phyloP scores from a whole-genome alignment of 2,888 invertebrate genomes.

The Leptodirus hochenwartii region DNA sequence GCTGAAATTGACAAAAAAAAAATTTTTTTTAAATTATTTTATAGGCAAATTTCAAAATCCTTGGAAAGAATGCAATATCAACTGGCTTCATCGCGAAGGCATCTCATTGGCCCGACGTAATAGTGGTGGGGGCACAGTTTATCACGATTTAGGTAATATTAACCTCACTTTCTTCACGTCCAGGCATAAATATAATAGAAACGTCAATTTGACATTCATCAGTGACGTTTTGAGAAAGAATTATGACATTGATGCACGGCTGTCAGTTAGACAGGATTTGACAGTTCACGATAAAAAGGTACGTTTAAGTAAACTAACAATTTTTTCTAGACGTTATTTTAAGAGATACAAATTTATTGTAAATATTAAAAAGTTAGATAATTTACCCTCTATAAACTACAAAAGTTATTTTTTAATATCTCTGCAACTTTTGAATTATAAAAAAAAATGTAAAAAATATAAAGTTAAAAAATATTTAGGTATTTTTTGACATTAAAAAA shows the following conservation, averaged over 20 bases:
- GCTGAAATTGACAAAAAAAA: neutral
- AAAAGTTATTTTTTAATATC: slow-evolving; percentile 2
- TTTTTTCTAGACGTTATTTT: neutral
- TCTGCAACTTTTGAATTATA: slow-evolving; percentile 3
- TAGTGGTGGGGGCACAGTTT: slow-evolving; percentile 94
- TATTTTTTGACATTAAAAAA: slow-evolving; percentile 4
- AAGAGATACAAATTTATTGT: too few relatives aligned
- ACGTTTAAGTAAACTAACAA: slow-evolving; percentile 22
- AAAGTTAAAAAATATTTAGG: neutral
- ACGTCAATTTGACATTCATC: slow-evolving; percentile 74
- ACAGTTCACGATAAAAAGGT: slow-evolving; percentile 62
- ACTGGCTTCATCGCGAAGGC: slow-evolving; percentile 3
- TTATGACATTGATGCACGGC: slow-evolving; percentile 58
- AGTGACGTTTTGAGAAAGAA: slow-evolving; percentile 63
- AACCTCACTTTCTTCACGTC: slow-evolving; percentile 86
- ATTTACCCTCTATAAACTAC: neutral
- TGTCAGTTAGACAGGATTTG: slow-evolving; percentile 77
- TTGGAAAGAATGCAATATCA: slow-evolving; percentile 77
- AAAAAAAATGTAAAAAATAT: slow-evolving; percentile 3
- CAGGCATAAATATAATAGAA: slow-evolving; percentile 64
- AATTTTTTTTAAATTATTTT: slow-evolving; percentile 22
- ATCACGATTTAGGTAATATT: slow-evolving; percentile 85
- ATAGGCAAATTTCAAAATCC: slow-evolving; percentile 94
- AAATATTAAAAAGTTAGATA: slow-evolving; percentile 1
- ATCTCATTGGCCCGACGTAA: slow-evolving; percentile 59